A percentile compares a stretch with the other conserved stretches of the same genome.
phyloP scores from a whole-genome alignment of 1,140 invertebrate species.

The Pseudomyrmex sp. region DNA sequence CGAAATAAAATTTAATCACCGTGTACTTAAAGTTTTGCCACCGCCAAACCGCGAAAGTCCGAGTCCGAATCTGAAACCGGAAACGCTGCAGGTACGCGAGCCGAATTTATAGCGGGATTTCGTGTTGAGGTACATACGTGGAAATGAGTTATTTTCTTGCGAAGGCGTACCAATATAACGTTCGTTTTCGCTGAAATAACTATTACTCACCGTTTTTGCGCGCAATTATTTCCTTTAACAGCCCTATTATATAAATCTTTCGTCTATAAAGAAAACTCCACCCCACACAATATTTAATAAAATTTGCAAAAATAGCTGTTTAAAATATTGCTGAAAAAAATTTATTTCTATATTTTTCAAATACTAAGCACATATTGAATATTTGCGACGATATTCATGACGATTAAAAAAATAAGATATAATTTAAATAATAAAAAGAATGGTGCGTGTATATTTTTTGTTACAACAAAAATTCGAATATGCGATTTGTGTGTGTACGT shows the following conservation, averaged over 20 bases:
- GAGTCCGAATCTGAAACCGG: constrained; percentile 8
- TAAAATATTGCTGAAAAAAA: too few relatives aligned
- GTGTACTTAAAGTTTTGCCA: constrained; percentile 37
- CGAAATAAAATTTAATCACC: constrained; percentile 43
- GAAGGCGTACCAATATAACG: not conserved
- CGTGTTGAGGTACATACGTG: not conserved
- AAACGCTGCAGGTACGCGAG: constrained; percentile 35
- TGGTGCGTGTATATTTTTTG: not conserved
- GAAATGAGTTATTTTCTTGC: constrained; percentile 47
- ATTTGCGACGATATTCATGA: too few relatives aligned
- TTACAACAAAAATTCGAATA: not conserved
- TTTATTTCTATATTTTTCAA: too few relatives aligned
- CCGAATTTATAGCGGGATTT: constrained; percentile 52
- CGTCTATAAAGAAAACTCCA: not conserved
- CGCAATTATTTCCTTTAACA: not conserved
- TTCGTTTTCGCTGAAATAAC: constrained; percentile 7
- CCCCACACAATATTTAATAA: too few relatives aligned
- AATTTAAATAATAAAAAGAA: not conserved
- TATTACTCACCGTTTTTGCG: not conserved
- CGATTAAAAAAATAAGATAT: too few relatives aligned
- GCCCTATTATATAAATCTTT: not conserved
- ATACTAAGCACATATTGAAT: too few relatives aligned
- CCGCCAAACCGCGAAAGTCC: constrained; percentile 18
- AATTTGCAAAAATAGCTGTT: too few relatives aligned
- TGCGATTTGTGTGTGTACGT: not conserved